phyloP scores from a whole-genome alignment of 2,113 vertebrate genomes.

The Thalassarche chlororhynchos region DNA sequence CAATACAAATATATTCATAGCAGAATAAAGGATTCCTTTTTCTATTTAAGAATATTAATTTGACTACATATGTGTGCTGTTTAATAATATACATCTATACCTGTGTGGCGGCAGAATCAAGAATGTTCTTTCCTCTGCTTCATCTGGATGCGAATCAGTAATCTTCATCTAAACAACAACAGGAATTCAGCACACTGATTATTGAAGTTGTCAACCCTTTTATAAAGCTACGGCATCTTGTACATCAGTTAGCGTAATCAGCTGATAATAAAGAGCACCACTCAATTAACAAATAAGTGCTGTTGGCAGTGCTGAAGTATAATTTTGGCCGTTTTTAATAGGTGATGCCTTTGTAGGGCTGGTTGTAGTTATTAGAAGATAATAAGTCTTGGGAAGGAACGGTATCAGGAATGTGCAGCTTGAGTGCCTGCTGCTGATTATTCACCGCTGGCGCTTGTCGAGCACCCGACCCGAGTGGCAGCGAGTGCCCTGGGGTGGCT shows the following conservation, averaged over 20 bases:
- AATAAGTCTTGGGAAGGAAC: neutral
- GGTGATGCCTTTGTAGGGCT: neutral
- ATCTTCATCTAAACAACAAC: neutral
- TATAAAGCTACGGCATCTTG: neutral
- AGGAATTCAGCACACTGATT: neutral
- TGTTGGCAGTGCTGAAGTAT: neutral
- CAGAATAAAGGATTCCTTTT: neutral
- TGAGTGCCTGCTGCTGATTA: neutral
- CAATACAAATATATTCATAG: neutral
- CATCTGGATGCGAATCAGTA: neutral
- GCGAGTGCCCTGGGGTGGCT: neutral
- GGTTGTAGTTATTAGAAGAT: neutral
- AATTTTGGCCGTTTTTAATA: neutral
- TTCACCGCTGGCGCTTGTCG: rapidly evolving
- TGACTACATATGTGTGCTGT: neutral
- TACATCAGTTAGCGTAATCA: neutral
- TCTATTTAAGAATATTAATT: neutral
- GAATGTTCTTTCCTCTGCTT: neutral
- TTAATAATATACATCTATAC: neutral
- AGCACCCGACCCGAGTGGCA: neutral
- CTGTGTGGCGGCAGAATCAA: neutral
- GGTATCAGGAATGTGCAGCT: neutral
- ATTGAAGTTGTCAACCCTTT: neutral
- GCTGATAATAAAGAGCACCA: neutral
- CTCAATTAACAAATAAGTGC: neutral